phyloP scores from a whole-genome alignment of 2,797 vertebrate species.

The Anguilla megastoma region DNA sequence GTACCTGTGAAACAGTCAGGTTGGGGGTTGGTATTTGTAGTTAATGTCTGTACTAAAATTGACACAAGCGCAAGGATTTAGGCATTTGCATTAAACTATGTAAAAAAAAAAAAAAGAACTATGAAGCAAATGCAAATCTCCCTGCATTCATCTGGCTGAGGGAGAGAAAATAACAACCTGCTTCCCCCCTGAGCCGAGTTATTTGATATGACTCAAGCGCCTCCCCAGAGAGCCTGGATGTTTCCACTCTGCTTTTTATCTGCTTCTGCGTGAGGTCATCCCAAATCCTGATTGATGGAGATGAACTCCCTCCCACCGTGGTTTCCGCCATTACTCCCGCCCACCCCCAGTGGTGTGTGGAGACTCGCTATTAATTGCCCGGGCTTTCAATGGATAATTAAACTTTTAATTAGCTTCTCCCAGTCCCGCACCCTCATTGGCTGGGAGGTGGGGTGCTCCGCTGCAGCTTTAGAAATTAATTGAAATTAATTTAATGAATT shows the following conservation, averaged over 20 bases:
- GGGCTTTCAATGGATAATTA: background rate
- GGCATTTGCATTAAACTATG: background rate
- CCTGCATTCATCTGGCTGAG: background rate
- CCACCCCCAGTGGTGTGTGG: background rate
- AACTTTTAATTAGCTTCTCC: background rate
- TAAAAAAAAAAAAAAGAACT: background rate
- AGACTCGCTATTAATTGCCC: background rate
- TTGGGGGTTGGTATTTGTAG: background rate
- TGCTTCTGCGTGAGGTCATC: background rate
- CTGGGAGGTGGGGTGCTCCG: background rate
- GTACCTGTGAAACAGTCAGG: background rate
- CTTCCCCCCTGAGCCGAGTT: background rate
- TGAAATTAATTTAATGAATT: background rate
- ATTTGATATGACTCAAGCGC: background rate
- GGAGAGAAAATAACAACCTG: background rate
- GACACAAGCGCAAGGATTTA: background rate
- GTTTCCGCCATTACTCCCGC: background rate
- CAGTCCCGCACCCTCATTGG: background rate
- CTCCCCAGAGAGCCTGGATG: background rate
- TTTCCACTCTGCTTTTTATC: background rate
- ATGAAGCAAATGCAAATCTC: background rate
- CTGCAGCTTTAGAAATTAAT: background rate
- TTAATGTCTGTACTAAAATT: background rate
- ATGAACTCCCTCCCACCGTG: background rate
- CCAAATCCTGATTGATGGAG: background rate